Evolutionary conservation across 1,140 invertebrate species (phyloP), one percentile per base, ranked within the genome.

Genomic region (Oscheius sp.): DNA sequence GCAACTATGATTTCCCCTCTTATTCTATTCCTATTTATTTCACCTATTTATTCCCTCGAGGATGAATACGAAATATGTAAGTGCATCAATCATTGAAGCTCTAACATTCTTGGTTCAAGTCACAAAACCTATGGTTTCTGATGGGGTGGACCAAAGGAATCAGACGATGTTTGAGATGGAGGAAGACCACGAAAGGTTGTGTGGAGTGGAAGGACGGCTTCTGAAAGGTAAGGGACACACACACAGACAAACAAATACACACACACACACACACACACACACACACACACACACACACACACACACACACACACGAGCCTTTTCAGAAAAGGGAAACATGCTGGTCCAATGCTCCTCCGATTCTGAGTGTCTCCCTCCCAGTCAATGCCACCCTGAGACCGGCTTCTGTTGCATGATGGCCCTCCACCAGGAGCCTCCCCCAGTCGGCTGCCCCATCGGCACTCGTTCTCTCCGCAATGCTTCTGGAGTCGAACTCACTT

Each of bases 381-480:
- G 79, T 2, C 58, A 71, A 34, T 79, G 78, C 66, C 38, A 42
- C n/a, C 61, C 76, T 32, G 42, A 29, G 1, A 55, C 35, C 23
- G 68, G 76, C 18, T 75, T 59, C 20, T 79, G 78, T 28, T 79
- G 78, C 49, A 49, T 78, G 13, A 45, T 79, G 26, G 71, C 78
- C 2, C 63, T 79, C 1, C 29, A 75, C 61, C 78, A 79, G 31
- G 79, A 78, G 34, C 38, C 79, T 2, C 78, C 78, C 15, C 78
- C 79, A 28, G 64, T 80, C 32, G 79, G 79, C 64, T 80, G 79
- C 49, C 79, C 79, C 15, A 81, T 79, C 35, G 79, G 79, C n/a
- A 68, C 55, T 13, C 20, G 68, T 29, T 42, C 71, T 10, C 59
- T 76, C 1, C 52, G 74, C 29, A 75, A 73, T 45, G 32, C 36